A percentile compares a stretch with the other conserved stretches of the same genome.
Evolutionary conservation across 2,113 vertebrate genomes (phyloP).

Genomic region (Nycticryphes semicollaris): DNA sequence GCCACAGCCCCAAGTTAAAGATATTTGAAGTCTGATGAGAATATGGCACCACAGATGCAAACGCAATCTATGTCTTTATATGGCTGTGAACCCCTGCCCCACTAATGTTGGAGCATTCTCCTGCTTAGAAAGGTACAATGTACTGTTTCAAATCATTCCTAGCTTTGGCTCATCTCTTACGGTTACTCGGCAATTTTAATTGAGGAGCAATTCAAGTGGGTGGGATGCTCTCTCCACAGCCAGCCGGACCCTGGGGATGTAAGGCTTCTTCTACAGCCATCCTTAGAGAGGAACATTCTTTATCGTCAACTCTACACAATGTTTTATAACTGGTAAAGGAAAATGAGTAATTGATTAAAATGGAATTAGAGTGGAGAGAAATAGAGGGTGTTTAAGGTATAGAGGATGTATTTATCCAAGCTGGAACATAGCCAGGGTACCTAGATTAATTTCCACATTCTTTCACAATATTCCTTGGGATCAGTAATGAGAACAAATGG

Average conservation of each 20-base stretch:
- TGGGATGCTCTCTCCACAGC: neutral
- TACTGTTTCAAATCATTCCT: neutral
- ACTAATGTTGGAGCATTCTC: neutral
- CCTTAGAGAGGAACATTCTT: neutral
- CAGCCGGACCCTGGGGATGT: neutral
- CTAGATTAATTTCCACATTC: conserved; percentile 22
- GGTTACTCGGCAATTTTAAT: neutral
- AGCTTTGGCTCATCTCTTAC: neutral
- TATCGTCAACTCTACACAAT: neutral
- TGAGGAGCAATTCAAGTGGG: neutral
- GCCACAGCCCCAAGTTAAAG: neutral
- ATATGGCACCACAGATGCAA: neutral
- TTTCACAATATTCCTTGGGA: conserved; percentile 26
- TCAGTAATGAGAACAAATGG: conserved; percentile 29
- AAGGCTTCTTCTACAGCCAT: neutral
- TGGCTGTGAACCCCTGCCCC: neutral
- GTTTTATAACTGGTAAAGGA: neutral
- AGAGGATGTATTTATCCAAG: conserved; percentile 1
- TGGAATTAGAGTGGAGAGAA: conserved; percentile 11
- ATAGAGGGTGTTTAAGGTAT: neutral
- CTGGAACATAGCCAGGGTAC: neutral
- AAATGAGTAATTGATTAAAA: conserved; percentile 44
- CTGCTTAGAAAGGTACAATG: neutral
- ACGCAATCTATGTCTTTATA: neutral
- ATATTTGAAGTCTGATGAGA: neutral